Base-by-base conservation (phyloP, 2,888 invertebrate genomes). In the Leptinotarsa rubiginosa region DNA sequence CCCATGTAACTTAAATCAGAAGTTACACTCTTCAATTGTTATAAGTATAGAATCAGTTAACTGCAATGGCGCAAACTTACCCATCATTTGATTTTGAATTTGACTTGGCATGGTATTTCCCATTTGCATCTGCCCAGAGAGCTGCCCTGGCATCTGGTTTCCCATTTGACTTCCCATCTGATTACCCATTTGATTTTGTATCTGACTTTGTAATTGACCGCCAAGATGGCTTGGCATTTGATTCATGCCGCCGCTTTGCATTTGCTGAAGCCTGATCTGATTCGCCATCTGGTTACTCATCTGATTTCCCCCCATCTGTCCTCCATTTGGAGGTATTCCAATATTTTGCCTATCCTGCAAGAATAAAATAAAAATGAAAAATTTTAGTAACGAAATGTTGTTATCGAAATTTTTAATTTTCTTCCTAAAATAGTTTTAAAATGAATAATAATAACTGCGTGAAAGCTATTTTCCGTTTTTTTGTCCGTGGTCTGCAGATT, bases 231-330 rank as follows among this genome's bases (percentile, higher is more conserved):
- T 85, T 80, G 85, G 87, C 83, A 89, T 88, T 81, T 88, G 89
- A 50, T 86, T 84, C 75, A 88, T 83, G 88, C 91, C 90, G 67
- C 90, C 90, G 69, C 89, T 79, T 85, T 88, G 82, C 84, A 89
- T 88, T 71, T 79, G 79, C 69, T 88, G 88, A 50, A 88, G 87
- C 49, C 83, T 83, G 70, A 88, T 85, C 82, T 89, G 89, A 31
- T 86, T 86, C n/a, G 87, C 83, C 84, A 88, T 90, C 88, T 47
- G 89, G 72, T 81, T 83, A 22, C 79, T 74, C 77, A 85, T 84
- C 75, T 83, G 84, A 59, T 81, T 81, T 16, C 78, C 70, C 22
- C 82, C 81, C 83, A 85, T 87, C 85, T 77, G 87, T 4, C 91
- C 90, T 85, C 90, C 89, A 2, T 88, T 88, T 0, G 90, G 89